phyloP scores from a whole-genome alignment of 2,113 vertebrate genomes.

The Pipa parva region DNA sequence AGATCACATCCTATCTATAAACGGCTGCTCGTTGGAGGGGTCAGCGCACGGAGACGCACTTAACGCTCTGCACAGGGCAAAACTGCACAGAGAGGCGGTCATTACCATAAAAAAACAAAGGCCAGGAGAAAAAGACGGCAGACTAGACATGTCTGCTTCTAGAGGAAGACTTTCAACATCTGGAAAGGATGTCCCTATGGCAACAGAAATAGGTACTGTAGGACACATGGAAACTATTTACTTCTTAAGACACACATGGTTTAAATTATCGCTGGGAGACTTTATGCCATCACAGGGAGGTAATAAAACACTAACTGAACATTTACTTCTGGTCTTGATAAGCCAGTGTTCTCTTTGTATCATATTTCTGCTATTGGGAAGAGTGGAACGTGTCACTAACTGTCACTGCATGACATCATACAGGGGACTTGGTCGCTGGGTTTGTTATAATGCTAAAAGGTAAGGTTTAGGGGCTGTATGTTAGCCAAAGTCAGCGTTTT shows the following conservation, averaged over 20 bases:
- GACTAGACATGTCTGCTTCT: constrained; percentile 52
- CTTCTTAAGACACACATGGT: constrained; percentile 41
- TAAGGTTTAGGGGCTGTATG: no score
- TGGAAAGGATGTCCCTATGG: constrained; percentile 52
- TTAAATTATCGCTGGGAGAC: constrained; percentile 39
- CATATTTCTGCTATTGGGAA: no score
- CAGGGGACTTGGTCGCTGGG: no score
- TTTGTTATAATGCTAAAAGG: no score
- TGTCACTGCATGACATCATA: no score
- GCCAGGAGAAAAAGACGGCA: constrained; percentile 46
- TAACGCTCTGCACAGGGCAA: constrained; percentile 79
- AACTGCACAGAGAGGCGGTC: constrained; percentile 66
- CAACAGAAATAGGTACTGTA: constrained; percentile 62
- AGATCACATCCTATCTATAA: constrained; percentile 81
- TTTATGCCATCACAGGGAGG: constrained; percentile 36
- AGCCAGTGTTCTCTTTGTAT: neutral
- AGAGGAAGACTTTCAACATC: constrained; percentile 48
- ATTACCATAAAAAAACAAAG: constrained; percentile 73
- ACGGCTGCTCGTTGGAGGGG: constrained; percentile 68
- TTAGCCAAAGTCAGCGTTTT: no score
- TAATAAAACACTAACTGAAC: constrained; percentile 45
- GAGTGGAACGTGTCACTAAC: no score
- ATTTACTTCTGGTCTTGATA: constrained; percentile 45
- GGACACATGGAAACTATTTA: constrained; percentile 44
- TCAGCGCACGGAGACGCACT: constrained; percentile 77